Conservation (phyloP, 2,888 invertebrate genomes). For the Ethmia dodecea region DNA sequence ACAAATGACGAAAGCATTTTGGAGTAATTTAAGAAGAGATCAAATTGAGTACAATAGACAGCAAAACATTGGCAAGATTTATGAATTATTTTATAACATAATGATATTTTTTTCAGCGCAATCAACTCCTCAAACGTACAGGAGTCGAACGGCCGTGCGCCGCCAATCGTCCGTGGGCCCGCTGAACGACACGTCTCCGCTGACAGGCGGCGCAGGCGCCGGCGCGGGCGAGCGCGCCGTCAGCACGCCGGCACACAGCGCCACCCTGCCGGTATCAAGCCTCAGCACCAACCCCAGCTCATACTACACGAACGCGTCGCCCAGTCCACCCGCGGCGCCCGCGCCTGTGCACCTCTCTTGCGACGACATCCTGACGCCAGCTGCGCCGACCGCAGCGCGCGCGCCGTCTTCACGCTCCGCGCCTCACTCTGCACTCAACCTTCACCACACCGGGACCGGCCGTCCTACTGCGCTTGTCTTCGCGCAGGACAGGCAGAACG, state of each 20-base stretch:
- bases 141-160: constrained; percentile 77
- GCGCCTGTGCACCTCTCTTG: constrained; percentile 64
- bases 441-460: constrained; percentile 61
- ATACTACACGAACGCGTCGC: constrained; percentile 80
- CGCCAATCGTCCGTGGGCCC: constrained; percentile 80
- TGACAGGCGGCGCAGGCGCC: constrained; percentile 43
- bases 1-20: too few relatives aligned
- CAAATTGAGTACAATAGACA: too few relatives aligned
- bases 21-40: too few relatives aligned
- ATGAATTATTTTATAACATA: too few relatives aligned
- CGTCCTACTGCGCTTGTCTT: constrained; percentile 57
- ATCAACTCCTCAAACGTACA: constrained; percentile 79
- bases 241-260: constrained; percentile 68
- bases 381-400: constrained; percentile 42
- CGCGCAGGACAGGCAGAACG: constrained; percentile 46
- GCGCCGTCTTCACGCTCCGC: constrained; percentile 65
- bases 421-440: constrained; percentile 67
- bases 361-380: constrained; percentile 63
- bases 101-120: constrained; percentile 81
- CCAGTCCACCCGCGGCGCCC: constrained; percentile 71
- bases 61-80: too few relatives aligned
- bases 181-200: constrained; percentile 72
- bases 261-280: constrained; percentile 74
- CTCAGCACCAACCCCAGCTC: constrained; percentile 73
- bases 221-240: constrained; percentile 55